Evolutionary conservation across 2,797 vertebrate genomes (phyloP), one percentile per base, ranked within the genome.

Genomic region (Momotus momota): DNA sequence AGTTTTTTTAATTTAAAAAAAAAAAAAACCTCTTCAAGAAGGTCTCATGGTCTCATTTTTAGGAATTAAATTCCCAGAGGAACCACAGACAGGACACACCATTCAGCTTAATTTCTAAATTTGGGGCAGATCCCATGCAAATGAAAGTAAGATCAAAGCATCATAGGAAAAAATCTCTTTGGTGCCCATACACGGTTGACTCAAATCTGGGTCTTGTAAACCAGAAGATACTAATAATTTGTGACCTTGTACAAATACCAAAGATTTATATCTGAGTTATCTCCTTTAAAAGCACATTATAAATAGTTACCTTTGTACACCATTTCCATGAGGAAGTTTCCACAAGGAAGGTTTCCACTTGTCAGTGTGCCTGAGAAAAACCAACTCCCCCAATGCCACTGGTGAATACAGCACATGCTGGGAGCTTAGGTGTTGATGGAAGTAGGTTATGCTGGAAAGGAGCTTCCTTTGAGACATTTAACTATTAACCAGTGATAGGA

Each of bases 401-500:
- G 52, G 18, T 77, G 93, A 52, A 79, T 88, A n/a, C 61, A 70
- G 79, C 70, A 33, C 54, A 3, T 0, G 21, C 31, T 49, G 70
- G 61, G 54, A 26, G 43, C 67, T 88, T 8, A 31, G 83, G 66
- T 48, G 45, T 57, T 67, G 57, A 70, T 72, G 70, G 93, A 88
- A 80, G 51, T 43, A 66, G 41, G 27, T 75, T 66, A 6, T 11
- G 9, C 41, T 79, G 66, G 21, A 49, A 70, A 0, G 20, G 33
- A 66, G 55, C 73, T 94, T 93, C 91, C 90, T 92, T 13, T 92
- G 74, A 90, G 86, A 79, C 57, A 21, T 15, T 46, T 33, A 77
- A 40, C 88, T 80, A 15, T 58, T 85, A 14, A 35, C 66, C 74
- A 87, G n/a, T 20, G 18, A 61, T 33, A 73, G 83, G 78, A 95